A percentile compares a stretch with the other conserved stretches of the same genome.
Conservation (phyloP, 2,113 vertebrate genomes). For the Cercopithecus mona region DNA sequence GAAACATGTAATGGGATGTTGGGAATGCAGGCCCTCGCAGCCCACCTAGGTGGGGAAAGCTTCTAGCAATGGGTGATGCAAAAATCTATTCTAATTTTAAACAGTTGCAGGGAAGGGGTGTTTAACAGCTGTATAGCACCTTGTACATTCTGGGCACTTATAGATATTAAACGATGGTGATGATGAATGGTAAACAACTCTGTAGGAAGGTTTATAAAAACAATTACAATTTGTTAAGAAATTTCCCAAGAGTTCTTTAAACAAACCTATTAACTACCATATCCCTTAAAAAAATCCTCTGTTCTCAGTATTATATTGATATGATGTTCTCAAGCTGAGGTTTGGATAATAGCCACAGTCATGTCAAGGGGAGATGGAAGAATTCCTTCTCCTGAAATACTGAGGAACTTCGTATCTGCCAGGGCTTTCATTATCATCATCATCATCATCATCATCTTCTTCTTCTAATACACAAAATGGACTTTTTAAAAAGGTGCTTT, state of each 20-base stretch:
- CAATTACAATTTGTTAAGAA: slow-evolving; percentile 58
- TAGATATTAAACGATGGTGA: slow-evolving; percentile 24
- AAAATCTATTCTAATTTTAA: slow-evolving; percentile 21
- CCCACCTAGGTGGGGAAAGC: slow-evolving; percentile 40
- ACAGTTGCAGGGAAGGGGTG: slow-evolving; percentile 23
- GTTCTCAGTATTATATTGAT: slow-evolving; percentile 33
- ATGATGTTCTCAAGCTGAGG: neutral
- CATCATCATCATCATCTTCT: neutral
- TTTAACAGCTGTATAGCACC: slow-evolving; percentile 68
- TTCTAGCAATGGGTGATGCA: slow-evolving; percentile 33
- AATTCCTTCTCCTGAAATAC: neutral
- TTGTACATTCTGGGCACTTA: slow-evolving; percentile 70
- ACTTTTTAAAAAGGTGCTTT: neutral
- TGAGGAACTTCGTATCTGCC: neutral
- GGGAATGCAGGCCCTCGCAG: slow-evolving; percentile 31
- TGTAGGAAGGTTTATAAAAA: slow-evolving; percentile 66
- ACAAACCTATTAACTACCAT: slow-evolving; percentile 46
- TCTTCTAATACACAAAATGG: neutral
- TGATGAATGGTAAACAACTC: slow-evolving; percentile 62
- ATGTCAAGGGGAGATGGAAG: too few relatives aligned
- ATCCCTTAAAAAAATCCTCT: neutral
- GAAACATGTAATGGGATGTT: slow-evolving; percentile 16
- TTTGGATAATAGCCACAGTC: neutral
- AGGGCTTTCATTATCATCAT: neutral
- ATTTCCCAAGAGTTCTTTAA: slow-evolving; percentile 58